These are phyloP conservation scores for Lycophotia porphyrea DNA, from an alignment of 2,888 invertebrate species.

Conservation along the genomic window DNA sequence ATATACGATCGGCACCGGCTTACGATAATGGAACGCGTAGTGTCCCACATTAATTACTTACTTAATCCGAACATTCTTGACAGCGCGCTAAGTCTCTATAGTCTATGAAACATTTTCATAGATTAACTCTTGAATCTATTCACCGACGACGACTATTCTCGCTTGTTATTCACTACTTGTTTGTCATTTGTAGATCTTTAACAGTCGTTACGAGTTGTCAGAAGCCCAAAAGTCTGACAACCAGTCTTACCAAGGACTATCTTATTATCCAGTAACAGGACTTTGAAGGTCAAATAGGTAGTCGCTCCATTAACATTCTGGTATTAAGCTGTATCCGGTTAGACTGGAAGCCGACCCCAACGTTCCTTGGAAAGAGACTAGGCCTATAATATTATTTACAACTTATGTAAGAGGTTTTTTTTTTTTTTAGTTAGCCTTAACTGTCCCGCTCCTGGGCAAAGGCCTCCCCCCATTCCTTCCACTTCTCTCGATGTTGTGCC, in stretches of 20 bases:
- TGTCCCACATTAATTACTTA: conserved; percentile 59
- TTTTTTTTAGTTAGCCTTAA: too few relatives aligned
- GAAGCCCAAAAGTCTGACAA: not conserved
- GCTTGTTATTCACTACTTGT: not conserved
- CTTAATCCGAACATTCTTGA: conserved; percentile 32
- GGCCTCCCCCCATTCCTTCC: too few relatives aligned
- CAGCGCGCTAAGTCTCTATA: conserved; percentile 24
- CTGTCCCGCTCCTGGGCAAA: too few relatives aligned
- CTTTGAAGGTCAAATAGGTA: not conserved
- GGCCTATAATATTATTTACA: too few relatives aligned
- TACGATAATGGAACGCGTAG: conserved; percentile 56
- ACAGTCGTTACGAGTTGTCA: not conserved
- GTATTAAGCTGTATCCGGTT: not conserved
- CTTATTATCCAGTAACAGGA: not conserved
- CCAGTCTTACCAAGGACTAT: not conserved
- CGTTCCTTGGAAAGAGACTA: too few relatives aligned
- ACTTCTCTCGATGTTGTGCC: too few relatives aligned
- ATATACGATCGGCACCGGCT: conserved; percentile 44
- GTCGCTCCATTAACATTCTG: not conserved
- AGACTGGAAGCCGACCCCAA: not conserved
- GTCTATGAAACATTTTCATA: conserved; percentile 40
- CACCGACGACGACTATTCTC: not conserved
- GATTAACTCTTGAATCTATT: conserved; percentile 29
- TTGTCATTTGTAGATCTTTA: not conserved
- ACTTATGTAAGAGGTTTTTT: too few relatives aligned